Conservation (phyloP, 92 coral and sea anemone genomes). For the Paramuricea clavata region DNA sequence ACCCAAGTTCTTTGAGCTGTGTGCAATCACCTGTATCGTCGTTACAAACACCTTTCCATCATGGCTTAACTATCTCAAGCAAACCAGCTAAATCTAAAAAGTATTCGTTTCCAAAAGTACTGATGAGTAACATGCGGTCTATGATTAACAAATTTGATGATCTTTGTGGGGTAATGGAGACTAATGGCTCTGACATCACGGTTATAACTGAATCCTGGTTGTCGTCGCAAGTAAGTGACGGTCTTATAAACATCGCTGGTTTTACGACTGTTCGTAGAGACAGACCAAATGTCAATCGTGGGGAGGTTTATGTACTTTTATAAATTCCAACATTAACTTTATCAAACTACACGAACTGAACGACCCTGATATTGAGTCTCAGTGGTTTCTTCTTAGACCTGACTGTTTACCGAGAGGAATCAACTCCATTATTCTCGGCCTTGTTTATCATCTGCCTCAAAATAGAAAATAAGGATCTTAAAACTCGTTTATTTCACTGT, state of each 20-base stretch:
- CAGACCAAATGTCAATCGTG: constrained; percentile 23
- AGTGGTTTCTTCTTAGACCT: constrained; percentile 49
- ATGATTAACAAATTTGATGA: constrained; percentile 52
- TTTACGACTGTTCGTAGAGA: neutral
- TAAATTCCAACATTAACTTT: neutral
- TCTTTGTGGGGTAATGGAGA: neutral
- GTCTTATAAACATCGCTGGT: constrained; percentile 23
- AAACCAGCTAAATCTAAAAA: too few relatives aligned
- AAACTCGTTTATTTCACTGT: too few relatives aligned
- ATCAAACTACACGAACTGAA: neutral
- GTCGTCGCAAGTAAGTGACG: constrained; percentile 4
- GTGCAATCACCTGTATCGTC: too few relatives aligned
- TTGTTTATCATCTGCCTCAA: constrained; percentile 48
- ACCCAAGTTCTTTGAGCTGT: too few relatives aligned
- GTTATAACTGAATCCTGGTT: constrained; percentile 58
- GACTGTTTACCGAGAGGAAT: constrained; percentile 52
- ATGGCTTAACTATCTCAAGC: too few relatives aligned
- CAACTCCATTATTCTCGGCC: constrained; percentile 48
- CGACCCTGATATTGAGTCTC: neutral
- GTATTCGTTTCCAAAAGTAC: constrained; percentile 7
- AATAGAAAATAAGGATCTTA: too few relatives aligned
- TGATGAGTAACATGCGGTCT: constrained; percentile 29
- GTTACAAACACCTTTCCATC: too few relatives aligned
- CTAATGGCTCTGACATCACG: constrained; percentile 20
- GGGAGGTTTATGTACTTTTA: constrained; percentile 32